Percentiles rank a stretch among this genome's conserved stretches.
phyloP scores from a whole-genome alignment of 2,888 invertebrate genomes.

The Trachelus iudaicus region DNA sequence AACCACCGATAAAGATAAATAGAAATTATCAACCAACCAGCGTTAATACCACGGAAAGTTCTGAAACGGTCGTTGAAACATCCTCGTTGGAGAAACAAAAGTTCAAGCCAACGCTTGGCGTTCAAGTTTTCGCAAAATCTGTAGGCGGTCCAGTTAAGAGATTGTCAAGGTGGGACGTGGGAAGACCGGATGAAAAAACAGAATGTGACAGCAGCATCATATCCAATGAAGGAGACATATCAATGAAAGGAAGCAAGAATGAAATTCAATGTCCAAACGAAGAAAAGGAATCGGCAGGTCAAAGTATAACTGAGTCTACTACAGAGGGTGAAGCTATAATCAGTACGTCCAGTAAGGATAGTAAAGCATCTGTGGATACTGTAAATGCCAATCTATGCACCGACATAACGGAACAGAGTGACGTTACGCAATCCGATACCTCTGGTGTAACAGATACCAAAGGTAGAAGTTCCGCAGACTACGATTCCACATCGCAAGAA shows the following conservation, averaged over 20 bases:
- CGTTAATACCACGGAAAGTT: slow-evolving; percentile 28
- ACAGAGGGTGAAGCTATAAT: slow-evolving; percentile 31
- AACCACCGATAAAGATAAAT: slow-evolving; percentile 39
- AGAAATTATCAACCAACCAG: slow-evolving; percentile 39
- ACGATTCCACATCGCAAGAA: not conserved
- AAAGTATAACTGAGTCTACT: slow-evolving; percentile 20
- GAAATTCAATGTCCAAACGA: slow-evolving; percentile 20
- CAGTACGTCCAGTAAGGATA: slow-evolving; percentile 28
- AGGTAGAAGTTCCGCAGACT: not conserved
- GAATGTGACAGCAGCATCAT: slow-evolving; percentile 52
- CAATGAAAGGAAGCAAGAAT: slow-evolving; percentile 37
- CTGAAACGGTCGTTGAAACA: slow-evolving; percentile 22
- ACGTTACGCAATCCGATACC: slow-evolving; percentile 6
- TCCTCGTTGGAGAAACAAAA: slow-evolving; percentile 43
- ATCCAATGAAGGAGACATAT: slow-evolving; percentile 55
- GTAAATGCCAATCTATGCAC: not conserved
- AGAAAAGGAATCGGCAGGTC: slow-evolving; percentile 22
- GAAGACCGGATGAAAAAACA: slow-evolving; percentile 53
- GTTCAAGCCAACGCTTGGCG: slow-evolving; percentile 60
- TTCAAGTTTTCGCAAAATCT: slow-evolving; percentile 56
- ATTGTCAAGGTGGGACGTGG: slow-evolving; percentile 67
- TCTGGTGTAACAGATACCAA: not conserved
- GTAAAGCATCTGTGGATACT: not conserved
- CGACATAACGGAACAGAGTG: slow-evolving; percentile 8
- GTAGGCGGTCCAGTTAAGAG: slow-evolving; percentile 46